Evolutionary conservation across 1,140 invertebrate species (phyloP).

Genomic region (Drosophila guanche): DNA sequence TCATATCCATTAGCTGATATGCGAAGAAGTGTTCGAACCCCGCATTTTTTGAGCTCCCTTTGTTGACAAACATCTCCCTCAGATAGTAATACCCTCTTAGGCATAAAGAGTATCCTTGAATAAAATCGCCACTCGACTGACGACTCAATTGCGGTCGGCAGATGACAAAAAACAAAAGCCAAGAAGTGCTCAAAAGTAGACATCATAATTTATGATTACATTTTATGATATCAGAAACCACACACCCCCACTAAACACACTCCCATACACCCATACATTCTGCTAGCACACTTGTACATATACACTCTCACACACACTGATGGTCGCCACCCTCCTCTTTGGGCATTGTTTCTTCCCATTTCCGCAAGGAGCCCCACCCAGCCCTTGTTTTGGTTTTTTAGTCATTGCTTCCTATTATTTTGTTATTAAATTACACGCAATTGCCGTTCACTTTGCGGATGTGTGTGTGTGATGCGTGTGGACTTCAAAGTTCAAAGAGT

Average conservation of each 20-base stretch:
- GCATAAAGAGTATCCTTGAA: background rate
- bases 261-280: no score
- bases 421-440: constrained; percentile 77
- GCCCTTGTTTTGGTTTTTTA: constrained; percentile 45
- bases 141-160: constrained; percentile 39
- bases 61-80: no score
- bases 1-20: no score
- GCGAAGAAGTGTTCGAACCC: no score
- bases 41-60: no score
- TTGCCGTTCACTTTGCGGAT: constrained; percentile 54
- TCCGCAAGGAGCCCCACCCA: background rate
- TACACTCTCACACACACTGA: no score
- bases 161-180: constrained; percentile 53
- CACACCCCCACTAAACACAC: constrained; percentile 16
- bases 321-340: background rate
- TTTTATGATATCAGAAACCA: constrained; percentile 58
- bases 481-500: constrained; percentile 70
- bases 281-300: no score
- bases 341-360: constrained; percentile 17
- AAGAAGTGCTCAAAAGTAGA: constrained; percentile 33
- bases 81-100: no score
- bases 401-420: constrained; percentile 80
- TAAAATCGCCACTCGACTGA: constrained; percentile 36
- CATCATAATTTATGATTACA: constrained; percentile 76
- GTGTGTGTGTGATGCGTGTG: constrained; percentile 31